These are phyloP conservation scores for Elgaria multicarinata DNA, from an alignment of 2,113 vertebrate species.

Conservation along the genomic window DNA sequence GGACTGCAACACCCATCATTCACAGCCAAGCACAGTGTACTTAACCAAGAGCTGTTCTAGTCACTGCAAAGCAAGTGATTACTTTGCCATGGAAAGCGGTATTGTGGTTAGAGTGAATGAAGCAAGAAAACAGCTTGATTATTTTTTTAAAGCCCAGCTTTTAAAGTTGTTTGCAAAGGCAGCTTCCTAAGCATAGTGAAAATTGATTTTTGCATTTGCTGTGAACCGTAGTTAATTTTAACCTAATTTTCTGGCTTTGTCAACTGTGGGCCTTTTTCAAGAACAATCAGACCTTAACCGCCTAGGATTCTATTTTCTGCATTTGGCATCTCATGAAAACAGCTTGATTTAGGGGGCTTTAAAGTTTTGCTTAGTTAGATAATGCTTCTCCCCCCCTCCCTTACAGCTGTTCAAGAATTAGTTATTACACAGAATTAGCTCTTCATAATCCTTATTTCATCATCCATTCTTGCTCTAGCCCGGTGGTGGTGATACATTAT, in stretches of 20 bases:
- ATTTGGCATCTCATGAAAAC: background rate
- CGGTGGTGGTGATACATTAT: background rate
- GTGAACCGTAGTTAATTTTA: slow-evolving; percentile 67
- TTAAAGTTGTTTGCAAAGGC: background rate
- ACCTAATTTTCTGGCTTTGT: slow-evolving; percentile 72
- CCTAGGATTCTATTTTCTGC: background rate
- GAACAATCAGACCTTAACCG: slow-evolving; percentile 40
- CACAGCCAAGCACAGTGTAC: no score
- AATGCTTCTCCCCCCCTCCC: background rate
- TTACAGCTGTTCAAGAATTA: background rate
- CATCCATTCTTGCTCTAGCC: background rate
- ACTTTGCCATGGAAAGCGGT: no score
- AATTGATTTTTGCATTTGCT: slow-evolving; percentile 50
- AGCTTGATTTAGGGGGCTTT: background rate
- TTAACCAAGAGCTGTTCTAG: no score
- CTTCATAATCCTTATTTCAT: background rate
- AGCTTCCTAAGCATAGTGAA: background rate
- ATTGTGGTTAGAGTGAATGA: no score
- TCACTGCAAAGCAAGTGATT: no score
- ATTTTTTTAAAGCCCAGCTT: no score
- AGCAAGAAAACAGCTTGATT: no score
- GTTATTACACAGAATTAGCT: background rate
- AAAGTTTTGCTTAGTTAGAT: background rate
- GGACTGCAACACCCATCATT: no score
- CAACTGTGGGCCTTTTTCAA: slow-evolving; percentile 49